phyloP scores from a whole-genome alignment of 1,140 invertebrate species.

The Frieseomelitta varia region DNA sequence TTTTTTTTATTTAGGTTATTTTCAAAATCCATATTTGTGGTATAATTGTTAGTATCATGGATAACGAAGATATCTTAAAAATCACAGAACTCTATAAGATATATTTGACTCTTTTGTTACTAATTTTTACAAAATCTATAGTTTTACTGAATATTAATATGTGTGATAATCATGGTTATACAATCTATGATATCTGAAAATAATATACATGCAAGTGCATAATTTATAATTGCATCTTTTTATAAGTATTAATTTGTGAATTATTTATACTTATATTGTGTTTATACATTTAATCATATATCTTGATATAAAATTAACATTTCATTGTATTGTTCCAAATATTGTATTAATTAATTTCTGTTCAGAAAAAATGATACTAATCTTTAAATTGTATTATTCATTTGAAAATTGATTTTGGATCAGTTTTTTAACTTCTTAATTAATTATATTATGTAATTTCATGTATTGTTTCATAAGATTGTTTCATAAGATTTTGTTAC shows the following conservation, averaged over 20 bases:
- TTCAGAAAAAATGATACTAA: background rate
- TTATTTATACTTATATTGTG: background rate
- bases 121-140: background rate
- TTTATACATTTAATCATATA: background rate
- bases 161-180: background rate
- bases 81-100: background rate
- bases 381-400: background rate
- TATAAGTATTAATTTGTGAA: background rate
- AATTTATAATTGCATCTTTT: background rate
- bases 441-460: background rate
- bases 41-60: background rate
- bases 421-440: background rate
- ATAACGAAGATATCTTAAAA: background rate
- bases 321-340: background rate
- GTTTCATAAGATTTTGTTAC: background rate
- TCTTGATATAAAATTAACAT: background rate
- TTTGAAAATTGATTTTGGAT: too few species aligned
- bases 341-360: background rate
- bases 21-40: background rate
- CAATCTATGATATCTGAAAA: background rate
- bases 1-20: conserved; percentile 31
- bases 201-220: background rate
- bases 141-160: background rate
- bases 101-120: background rate
- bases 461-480: background rate